Conservation (phyloP, 2,797 vertebrate species). For the Tiaroga cobitis region DNA sequence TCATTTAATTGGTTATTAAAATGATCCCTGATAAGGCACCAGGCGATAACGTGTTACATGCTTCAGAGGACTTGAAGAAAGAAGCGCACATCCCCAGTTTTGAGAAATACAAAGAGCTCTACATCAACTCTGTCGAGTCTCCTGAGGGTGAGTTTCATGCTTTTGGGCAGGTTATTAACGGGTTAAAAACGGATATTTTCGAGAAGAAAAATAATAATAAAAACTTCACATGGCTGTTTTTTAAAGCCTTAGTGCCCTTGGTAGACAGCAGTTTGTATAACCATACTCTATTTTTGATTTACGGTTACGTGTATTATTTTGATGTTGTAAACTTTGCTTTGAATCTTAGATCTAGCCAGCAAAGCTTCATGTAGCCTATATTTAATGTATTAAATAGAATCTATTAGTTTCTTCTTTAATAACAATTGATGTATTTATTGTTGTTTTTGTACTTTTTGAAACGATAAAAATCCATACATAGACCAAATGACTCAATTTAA, state of each 20-base stretch:
- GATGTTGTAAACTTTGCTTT: neutral
- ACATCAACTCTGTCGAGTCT: conserved; percentile 73
- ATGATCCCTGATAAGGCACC: conserved; percentile 81
- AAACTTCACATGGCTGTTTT: neutral
- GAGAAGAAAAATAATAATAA: too few species aligned
- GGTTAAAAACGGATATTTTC: neutral
- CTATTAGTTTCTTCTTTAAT: too few species aligned
- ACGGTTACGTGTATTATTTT: neutral
- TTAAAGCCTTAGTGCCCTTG: neutral
- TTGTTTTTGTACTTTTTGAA: neutral
- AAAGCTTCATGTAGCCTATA: neutral
- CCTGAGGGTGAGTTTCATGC: conserved; percentile 73
- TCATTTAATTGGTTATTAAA: neutral
- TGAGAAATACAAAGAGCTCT: conserved; percentile 80
- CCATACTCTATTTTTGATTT: neutral
- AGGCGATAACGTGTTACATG: conserved; percentile 71
- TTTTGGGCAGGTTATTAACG: neutral
- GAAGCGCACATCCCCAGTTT: conserved; percentile 77
- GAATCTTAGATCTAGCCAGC: neutral
- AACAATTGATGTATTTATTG: neutral
- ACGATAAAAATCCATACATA: neutral
- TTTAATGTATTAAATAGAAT: neutral
- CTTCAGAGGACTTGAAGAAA: conserved; percentile 66
- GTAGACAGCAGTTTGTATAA: neutral
- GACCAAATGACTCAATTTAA: too few species aligned